These are phyloP conservation scores for Hestina assimilis DNA, from an alignment of 1,140 invertebrate genomes.

Conservation along the genomic window DNA sequence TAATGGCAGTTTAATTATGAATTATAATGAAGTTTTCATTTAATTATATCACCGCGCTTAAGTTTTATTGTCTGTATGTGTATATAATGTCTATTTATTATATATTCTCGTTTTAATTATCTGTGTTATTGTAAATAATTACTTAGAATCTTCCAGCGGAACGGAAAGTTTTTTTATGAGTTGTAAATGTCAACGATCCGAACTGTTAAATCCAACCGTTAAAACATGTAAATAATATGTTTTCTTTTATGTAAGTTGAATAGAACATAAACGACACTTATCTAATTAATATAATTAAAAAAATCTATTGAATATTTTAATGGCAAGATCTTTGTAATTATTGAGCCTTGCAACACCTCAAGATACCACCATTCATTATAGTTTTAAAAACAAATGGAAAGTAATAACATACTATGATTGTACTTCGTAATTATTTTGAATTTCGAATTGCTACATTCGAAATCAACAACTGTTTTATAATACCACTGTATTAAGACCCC, in stretches of 20 bases:
- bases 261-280: constrained; percentile 1
- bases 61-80: background rate
- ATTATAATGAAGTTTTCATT: constrained; percentile 14
- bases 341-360: constrained; percentile 19
- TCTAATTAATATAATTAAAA: constrained; percentile 7
- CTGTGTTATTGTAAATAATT: background rate
- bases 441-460: constrained; percentile 55
- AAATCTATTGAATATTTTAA: constrained; percentile 18
- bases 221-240: background rate
- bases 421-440: constrained; percentile 57
- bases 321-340: background rate
- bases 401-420: constrained; percentile 57
- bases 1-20: constrained; percentile 17
- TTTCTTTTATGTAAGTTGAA: background rate
- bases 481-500: constrained; percentile 38
- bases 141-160: background rate
- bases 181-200: too few species aligned
- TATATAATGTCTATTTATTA: background rate
- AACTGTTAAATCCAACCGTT: too few species aligned
- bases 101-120: background rate
- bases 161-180: too few species aligned
- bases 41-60: background rate
- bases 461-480: constrained; percentile 65
- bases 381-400: constrained; percentile 58
- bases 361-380: constrained; percentile 29